These are phyloP conservation scores for Tholera decimalis DNA, from an alignment of 2,888 invertebrate genomes.

Conservation along the genomic window DNA sequence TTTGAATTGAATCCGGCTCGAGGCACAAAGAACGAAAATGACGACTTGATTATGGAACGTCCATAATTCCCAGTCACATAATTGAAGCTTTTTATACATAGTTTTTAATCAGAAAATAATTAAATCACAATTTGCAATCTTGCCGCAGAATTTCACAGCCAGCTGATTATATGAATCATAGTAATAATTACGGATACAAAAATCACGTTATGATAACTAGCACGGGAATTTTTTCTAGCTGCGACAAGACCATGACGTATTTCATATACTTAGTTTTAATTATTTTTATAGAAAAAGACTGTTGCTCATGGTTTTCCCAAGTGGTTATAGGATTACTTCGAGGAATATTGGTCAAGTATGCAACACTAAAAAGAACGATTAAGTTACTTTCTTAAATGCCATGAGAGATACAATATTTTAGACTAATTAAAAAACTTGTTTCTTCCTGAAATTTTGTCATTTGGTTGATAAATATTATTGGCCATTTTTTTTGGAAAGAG, in stretches of 20 bases:
- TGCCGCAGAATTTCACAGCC: neutral
- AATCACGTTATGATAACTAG: constrained; percentile 42
- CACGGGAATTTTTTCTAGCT: constrained; percentile 27
- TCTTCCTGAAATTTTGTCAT: neutral
- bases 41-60: neutral
- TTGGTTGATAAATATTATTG: neutral
- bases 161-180: constrained; percentile 19
- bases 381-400: too few species aligned
- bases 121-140: neutral
- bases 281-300: neutral
- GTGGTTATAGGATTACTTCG: neutral
- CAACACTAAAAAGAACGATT: too few species aligned
- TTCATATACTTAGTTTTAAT: constrained; percentile 1
- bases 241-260: constrained; percentile 20
- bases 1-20: too few species aligned
- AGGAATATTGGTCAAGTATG: neutral
- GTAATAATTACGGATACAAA: constrained; percentile 3
- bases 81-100: neutral
- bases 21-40: too few species aligned
- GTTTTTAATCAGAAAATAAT: neutral
- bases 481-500: neutral
- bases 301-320: neutral
- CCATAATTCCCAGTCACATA: too few species aligned
- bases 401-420: too few species aligned
- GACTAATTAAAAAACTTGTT: constrained; percentile 1